phyloP scores from a whole-genome alignment of 2,888 invertebrate genomes.

The Gortyna flavago region DNA sequence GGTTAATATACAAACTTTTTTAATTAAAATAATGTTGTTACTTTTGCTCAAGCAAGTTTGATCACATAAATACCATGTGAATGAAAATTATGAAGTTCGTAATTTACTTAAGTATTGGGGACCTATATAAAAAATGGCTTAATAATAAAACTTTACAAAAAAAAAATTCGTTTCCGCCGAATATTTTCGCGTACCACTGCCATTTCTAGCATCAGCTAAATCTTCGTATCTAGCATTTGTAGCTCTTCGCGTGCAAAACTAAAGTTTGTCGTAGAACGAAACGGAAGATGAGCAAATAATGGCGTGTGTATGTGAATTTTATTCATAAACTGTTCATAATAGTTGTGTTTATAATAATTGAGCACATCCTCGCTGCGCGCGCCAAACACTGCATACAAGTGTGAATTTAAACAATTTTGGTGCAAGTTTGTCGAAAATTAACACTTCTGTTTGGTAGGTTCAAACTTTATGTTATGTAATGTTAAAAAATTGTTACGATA shows the following conservation, averaged over 20 bases:
- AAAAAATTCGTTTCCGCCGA: background rate
- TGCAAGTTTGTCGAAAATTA: constrained; percentile 4
- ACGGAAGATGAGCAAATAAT: constrained; percentile 76
- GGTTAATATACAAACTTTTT: background rate
- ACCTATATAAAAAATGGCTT: background rate
- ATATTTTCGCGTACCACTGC: background rate
- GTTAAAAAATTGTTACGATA: background rate
- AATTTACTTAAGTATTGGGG: background rate
- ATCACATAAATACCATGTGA: background rate
- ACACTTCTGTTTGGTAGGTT: background rate
- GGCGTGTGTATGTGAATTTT: constrained; percentile 67
- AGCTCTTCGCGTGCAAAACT: constrained; percentile 72
- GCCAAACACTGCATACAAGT: constrained; percentile 4
- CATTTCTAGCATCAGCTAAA: constrained; percentile 40
- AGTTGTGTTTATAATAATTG: constrained; percentile 66
- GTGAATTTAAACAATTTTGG: constrained; percentile 16
- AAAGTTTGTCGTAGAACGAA: constrained; percentile 73
- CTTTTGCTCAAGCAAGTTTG: background rate
- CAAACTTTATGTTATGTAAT: background rate
- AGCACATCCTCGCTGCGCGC: constrained; percentile 42
- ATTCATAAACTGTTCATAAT: constrained; percentile 63
- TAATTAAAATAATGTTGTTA: background rate
- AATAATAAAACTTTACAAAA: no score
- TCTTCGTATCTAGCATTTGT: constrained; percentile 68
- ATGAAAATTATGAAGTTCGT: background rate